A percentile compares a stretch with the other conserved stretches of the same genome.
These are phyloP conservation scores for Strigops habroptila DNA, from an alignment of 2,113 vertebrate genomes.

Conservation along the genomic window DNA sequence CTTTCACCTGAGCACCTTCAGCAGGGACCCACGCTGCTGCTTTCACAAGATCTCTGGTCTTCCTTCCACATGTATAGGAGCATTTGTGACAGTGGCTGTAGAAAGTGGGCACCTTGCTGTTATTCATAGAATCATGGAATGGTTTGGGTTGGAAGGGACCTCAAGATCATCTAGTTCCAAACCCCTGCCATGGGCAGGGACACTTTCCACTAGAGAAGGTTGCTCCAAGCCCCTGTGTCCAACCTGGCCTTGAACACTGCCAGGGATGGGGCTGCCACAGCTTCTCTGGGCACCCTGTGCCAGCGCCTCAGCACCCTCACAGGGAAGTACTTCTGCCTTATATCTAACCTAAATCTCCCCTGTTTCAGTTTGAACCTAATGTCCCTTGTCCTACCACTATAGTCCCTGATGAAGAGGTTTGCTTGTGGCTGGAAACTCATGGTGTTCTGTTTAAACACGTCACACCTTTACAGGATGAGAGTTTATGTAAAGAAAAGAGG, in stretches of 20 bases:
- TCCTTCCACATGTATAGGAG: background rate
- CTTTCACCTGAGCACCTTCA: background rate
- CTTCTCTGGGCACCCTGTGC: background rate
- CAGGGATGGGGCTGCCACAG: background rate
- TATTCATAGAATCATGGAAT: background rate
- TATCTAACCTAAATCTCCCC: background rate
- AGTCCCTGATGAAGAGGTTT: background rate
- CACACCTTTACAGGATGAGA: background rate
- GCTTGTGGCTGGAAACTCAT: background rate
- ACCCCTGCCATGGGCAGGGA: background rate
- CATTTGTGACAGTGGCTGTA: background rate
- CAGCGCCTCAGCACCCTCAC: background rate
- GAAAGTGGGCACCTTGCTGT: background rate
- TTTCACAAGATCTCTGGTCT: background rate
- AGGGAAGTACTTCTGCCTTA: background rate
- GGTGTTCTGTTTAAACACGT: background rate
- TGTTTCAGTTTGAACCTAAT: background rate
- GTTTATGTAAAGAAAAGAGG: background rate
- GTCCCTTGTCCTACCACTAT: background rate
- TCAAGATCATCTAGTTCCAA: background rate
- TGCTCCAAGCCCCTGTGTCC: background rate
- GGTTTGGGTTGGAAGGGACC: background rate
- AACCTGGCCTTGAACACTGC: background rate
- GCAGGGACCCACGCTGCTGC: background rate
- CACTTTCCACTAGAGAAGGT: background rate